Evolutionary conservation across 2,113 vertebrate species (phyloP).

Genomic region (Thoracochromis brauschi): DNA sequence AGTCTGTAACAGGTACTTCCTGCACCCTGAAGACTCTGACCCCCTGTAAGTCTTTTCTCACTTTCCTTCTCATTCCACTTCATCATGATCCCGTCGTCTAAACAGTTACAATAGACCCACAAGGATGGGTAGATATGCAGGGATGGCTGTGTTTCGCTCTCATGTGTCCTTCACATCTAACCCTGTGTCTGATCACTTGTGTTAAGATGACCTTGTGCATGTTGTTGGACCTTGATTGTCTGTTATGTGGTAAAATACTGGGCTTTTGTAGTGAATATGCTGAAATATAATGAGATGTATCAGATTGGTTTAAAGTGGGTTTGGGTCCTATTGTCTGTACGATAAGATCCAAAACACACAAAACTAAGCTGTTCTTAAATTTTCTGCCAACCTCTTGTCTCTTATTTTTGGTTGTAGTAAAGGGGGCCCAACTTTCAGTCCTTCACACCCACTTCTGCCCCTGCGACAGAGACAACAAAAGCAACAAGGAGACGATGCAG

Average conservation of each 20-base stretch:
- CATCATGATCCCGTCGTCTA: background rate
- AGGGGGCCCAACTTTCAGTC: slow-evolving; percentile 80
- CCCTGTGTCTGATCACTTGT: background rate
- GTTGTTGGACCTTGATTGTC: background rate
- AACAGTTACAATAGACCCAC: background rate
- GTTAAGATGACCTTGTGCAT: background rate
- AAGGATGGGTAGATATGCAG: background rate
- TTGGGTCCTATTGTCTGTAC: background rate
- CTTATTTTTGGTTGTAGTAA: slow-evolving; percentile 44
- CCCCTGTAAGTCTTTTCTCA: slow-evolving; percentile 74
- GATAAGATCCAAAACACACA: background rate
- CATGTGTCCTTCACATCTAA: background rate
- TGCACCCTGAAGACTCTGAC: slow-evolving; percentile 81
- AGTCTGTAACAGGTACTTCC: slow-evolving; percentile 79
- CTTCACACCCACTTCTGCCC: slow-evolving; percentile 85
- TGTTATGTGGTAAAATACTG: background rate
- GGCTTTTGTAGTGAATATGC: background rate
- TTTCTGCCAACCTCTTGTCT: background rate
- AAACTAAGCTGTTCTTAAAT: background rate
- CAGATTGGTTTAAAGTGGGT: background rate
- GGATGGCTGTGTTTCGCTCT: background rate
- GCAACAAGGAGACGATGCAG: slow-evolving; percentile 79
- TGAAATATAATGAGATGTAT: background rate
- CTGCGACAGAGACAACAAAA: slow-evolving; percentile 91
- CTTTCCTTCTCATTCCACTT: slow-evolving; percentile 26